Evolutionary conservation across 1,140 invertebrate species (phyloP).

Genomic region (Drosophila erecta): DNA sequence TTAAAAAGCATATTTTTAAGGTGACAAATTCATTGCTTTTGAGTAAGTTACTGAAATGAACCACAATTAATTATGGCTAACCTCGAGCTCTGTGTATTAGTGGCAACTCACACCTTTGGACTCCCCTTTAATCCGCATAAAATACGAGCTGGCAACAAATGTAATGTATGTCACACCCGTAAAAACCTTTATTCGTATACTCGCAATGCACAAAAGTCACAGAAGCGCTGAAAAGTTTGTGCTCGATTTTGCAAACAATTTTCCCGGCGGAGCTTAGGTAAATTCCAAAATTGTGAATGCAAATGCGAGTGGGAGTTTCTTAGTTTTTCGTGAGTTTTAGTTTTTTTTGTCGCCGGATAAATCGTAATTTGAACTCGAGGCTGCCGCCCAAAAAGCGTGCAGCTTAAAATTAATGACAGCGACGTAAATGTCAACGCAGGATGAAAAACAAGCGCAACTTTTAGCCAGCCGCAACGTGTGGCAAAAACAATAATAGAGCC

Average conservation of each 20-base stretch:
- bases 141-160: slow-evolving; percentile 4
- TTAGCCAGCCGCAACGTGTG: slow-evolving; percentile 67
- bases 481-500: slow-evolving; percentile 77
- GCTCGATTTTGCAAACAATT: slow-evolving; percentile 24
- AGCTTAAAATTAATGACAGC: slow-evolving; percentile 79
- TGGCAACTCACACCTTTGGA: neutral
- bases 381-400: slow-evolving; percentile 46
- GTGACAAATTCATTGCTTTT: neutral
- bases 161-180: slow-evolving; percentile 8
- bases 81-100: neutral
- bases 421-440: slow-evolving; percentile 73
- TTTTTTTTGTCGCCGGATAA: slow-evolving; percentile 20
- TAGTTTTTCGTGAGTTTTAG: neutral
- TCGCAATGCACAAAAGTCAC: slow-evolving; percentile 19
- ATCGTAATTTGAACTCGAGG: slow-evolving; percentile 36
- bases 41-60: neutral
- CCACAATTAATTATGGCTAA: neutral
- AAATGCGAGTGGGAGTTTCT: slow-evolving; percentile 31
- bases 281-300: slow-evolving; percentile 22
- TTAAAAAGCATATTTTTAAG: too few relatives aligned
- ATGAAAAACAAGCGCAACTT: slow-evolving; percentile 75
- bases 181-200: slow-evolving; percentile 7
- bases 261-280: slow-evolving; percentile 24
- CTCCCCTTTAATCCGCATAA: neutral
- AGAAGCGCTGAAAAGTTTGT: slow-evolving; percentile 24